Evolutionary conservation across 2,113 vertebrate species (phyloP), one percentile per base, ranked within the genome.

Genomic region (Cacatua alba): DNA sequence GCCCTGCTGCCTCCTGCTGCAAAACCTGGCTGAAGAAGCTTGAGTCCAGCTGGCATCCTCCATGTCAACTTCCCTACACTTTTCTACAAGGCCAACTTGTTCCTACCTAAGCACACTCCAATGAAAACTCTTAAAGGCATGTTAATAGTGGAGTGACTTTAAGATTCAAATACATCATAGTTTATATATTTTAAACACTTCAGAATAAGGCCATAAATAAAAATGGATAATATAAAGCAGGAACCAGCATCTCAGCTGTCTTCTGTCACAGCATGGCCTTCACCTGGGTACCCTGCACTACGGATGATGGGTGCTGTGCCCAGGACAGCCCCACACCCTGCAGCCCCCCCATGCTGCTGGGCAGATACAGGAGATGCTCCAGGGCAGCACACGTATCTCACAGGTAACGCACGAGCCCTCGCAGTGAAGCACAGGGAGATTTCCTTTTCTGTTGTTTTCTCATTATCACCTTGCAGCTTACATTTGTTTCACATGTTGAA

Each of bases 71-170:
- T 25, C 80, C 53, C 46, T 41, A 5, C 37, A 2, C n/a, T 4
- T 10, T 71, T n/a, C 86, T 44, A 8, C 72, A 44, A 89, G 90
- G 65, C 83, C 62, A 17, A 14, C 92, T 83, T 85, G 72, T 35
- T 94, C 55, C 83, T 63, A 86, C 51, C 81, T 88, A 92, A 95
- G 91, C 86, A 81, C 77, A 21, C 55, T 8, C 0, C 29, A 65
- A 63, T 33, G 91, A 83, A 67, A 88, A 92, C 94, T 77, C 79
- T 82, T 88, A 83, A 63, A 86, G 94, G 84, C 69, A 75, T 69
- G 41, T 86, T 86, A 94, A 59, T 5, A 10, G 82, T 1, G 7
- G 49, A 82, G 62, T 23, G 79, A 65, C 76, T 52, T 39, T 20
- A 24, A 77, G 72, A 91, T 69, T 75, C 68, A 65, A 59, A 92